phyloP scores from a whole-genome alignment of 2,888 invertebrate species.

The Hypomecis atomaria region DNA sequence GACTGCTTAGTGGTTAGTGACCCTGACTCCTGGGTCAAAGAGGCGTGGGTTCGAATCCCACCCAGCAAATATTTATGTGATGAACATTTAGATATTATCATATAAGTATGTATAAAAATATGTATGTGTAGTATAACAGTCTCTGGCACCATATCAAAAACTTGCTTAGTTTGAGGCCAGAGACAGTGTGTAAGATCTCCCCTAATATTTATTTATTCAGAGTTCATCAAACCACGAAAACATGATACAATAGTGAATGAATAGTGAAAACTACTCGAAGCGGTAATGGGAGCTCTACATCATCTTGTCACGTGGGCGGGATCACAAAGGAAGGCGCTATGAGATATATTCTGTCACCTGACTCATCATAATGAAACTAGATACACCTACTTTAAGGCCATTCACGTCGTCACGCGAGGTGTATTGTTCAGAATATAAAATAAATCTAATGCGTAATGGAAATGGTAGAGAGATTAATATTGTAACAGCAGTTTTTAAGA shows the following conservation, averaged over 20 bases:
- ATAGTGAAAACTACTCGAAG: conserved; percentile 19
- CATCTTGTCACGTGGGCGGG: conserved; percentile 30
- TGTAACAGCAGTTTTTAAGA: conserved; percentile 1
- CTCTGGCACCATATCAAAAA: no score
- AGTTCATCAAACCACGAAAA: conserved; percentile 7
- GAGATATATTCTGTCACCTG: conserved; percentile 24
- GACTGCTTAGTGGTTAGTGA: no score
- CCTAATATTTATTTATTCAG: no score
- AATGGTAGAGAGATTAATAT: conserved; percentile 3
- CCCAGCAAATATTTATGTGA: no score
- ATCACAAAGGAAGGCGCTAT: conserved; percentile 31
- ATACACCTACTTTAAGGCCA: conserved; percentile 14
- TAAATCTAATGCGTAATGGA: no score
- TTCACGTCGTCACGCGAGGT: conserved; percentile 7
- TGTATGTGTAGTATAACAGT: no score
- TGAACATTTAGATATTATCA: no score
- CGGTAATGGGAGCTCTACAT: conserved; percentile 21
- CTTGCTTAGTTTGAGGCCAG: no score
- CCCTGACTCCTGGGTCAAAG: no score
- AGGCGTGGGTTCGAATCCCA: no score
- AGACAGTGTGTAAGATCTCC: no score
- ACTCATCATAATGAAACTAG: conserved; percentile 27
- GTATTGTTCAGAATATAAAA: conserved; percentile 1
- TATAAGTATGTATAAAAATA: no score
- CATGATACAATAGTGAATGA: conserved; percentile 15